These are phyloP conservation scores for Cephus cinctus DNA, from an alignment of 1,140 invertebrate genomes.

Conservation along the genomic window DNA sequence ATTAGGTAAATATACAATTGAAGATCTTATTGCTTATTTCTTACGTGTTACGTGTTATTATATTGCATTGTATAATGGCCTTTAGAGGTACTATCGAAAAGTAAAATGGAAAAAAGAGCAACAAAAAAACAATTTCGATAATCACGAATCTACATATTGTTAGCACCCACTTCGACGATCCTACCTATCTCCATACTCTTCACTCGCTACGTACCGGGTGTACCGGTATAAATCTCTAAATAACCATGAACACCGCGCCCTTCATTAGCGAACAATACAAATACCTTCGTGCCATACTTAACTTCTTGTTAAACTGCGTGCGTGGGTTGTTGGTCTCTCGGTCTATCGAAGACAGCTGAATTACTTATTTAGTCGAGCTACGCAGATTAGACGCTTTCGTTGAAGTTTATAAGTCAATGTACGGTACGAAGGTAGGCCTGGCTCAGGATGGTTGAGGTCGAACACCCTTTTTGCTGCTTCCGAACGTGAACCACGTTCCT, in stretches of 20 bases:
- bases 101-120: no score
- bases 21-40: no score
- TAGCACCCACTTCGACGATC: constrained; percentile 11
- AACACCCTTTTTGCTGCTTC: constrained; percentile 57
- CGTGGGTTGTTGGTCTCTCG: constrained; percentile 12
- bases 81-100: no score
- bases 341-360: constrained; percentile 15
- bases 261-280: constrained; percentile 2
- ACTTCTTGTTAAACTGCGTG: neutral
- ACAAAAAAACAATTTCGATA: no score
- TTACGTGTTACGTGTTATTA: no score
- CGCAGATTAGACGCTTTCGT: constrained; percentile 19
- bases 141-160: neutral
- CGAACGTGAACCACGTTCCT: constrained; percentile 63
- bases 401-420: constrained; percentile 43
- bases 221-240: constrained; percentile 1
- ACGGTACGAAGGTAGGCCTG: constrained; percentile 56
- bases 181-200: constrained; percentile 6
- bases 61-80: no score
- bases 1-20: no score
- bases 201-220: neutral
- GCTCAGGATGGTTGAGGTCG: constrained; percentile 57
- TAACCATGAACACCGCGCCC: no score
- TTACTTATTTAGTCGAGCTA: constrained; percentile 9
- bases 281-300: constrained; percentile 35